Conservation (phyloP, 2,888 invertebrate genomes). For the Phyllotreta striolata region DNA sequence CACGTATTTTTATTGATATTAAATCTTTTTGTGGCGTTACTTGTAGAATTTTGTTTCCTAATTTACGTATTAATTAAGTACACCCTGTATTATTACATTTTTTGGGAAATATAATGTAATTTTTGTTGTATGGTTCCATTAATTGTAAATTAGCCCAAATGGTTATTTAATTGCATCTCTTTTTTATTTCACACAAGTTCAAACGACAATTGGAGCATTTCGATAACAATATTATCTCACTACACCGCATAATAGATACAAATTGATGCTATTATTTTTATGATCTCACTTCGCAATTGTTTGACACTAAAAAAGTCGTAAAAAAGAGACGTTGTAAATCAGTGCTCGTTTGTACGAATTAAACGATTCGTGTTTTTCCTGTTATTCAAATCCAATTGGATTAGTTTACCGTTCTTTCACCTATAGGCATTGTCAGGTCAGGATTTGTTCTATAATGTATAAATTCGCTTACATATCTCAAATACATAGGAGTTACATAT, state of each 20-base stretch:
- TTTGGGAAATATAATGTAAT: too few relatives aligned
- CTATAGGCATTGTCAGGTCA: not conserved
- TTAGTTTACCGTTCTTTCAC: conserved; percentile 7
- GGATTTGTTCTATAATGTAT: not conserved
- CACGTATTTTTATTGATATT: too few relatives aligned
- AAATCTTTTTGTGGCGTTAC: too few relatives aligned
- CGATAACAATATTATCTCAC: conserved; percentile 4
- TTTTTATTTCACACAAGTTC: not conserved
- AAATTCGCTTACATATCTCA: not conserved
- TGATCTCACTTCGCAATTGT: conserved; percentile 26
- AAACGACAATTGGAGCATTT: not conserved
- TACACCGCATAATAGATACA: conserved; percentile 20
- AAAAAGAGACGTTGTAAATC: conserved; percentile 23
- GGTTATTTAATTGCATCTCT: too few relatives aligned
- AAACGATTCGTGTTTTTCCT: conserved; percentile 12
- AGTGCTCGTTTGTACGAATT: conserved; percentile 7
- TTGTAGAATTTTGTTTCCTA: too few relatives aligned
- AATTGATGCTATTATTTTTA: conserved; percentile 27
- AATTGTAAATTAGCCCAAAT: too few relatives aligned
- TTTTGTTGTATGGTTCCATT: too few relatives aligned
- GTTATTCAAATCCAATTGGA: conserved; percentile 4
- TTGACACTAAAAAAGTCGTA: conserved; percentile 26
- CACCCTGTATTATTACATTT: too few relatives aligned
- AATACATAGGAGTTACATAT: not conserved
- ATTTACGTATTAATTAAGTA: too few relatives aligned